Conservation (phyloP, 2,797 vertebrate genomes). For the Phalloptychus januarius region DNA sequence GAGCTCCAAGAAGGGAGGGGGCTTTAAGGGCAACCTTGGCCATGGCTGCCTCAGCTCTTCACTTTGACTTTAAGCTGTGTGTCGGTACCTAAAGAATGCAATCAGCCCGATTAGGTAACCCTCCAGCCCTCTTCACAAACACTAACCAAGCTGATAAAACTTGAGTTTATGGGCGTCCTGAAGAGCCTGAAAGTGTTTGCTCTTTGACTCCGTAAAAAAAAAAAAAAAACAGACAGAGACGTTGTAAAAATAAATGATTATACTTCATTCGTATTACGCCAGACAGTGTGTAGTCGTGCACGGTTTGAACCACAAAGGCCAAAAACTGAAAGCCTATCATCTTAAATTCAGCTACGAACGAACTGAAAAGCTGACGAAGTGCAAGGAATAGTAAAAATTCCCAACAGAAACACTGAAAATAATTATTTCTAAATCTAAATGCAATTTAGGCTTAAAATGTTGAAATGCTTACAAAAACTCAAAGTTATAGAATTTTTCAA, state of each 20-base stretch:
- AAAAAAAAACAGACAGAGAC: conserved; percentile 12
- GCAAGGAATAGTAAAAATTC: not conserved
- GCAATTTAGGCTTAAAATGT: not conserved
- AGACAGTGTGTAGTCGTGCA: not conserved
- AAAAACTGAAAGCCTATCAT: not conserved
- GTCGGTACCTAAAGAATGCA: conserved; percentile 45
- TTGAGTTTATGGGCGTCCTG: conserved; percentile 67
- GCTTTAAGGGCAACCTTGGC: conserved; percentile 35
- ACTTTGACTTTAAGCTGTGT: conserved; percentile 24
- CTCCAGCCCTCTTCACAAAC: conserved; percentile 81
- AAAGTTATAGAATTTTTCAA: not conserved
- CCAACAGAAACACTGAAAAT: not conserved
- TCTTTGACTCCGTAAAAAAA: conserved; percentile 47
- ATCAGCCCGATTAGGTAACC: conserved; percentile 65
- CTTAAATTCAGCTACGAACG: not conserved
- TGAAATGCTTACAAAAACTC: not conserved
- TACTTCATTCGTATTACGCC: not conserved
- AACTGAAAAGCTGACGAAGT: not conserved
- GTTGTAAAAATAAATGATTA: conserved; percentile 26
- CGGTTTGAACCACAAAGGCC: not conserved
- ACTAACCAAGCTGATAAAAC: conserved; percentile 69
- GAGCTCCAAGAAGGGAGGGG: not conserved
- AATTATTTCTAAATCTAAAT: not conserved
- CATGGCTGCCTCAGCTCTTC: conserved; percentile 25
- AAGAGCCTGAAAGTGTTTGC: conserved; percentile 64